phyloP scores from a whole-genome alignment of 2,113 vertebrate genomes.

The Strigops habroptila region DNA sequence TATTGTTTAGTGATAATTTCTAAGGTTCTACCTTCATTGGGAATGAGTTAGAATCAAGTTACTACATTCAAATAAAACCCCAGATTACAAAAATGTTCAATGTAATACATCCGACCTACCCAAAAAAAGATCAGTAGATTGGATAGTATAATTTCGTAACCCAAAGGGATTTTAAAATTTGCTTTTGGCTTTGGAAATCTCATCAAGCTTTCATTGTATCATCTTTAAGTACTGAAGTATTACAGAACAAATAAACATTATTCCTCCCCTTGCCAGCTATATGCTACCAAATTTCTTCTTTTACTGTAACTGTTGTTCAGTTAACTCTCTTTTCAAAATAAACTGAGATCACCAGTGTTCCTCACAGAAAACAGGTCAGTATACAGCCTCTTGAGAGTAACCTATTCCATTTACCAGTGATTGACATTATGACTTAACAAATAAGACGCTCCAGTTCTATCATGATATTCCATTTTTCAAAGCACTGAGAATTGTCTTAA shows the following conservation, averaged over 20 bases:
- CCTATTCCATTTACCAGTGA: background rate
- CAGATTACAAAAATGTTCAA: background rate
- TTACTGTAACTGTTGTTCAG: background rate
- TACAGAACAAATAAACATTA: background rate
- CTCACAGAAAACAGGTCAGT: background rate
- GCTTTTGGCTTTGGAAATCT: background rate
- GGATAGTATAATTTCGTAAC: background rate
- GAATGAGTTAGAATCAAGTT: background rate
- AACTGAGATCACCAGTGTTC: background rate
- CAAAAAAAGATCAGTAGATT: background rate
- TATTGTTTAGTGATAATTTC: slow-evolving; percentile 47
- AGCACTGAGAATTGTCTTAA: background rate
- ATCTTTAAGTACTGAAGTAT: background rate
- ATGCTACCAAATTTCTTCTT: background rate
- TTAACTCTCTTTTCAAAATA: background rate
- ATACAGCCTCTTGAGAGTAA: background rate
- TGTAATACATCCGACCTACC: background rate
- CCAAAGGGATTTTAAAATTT: background rate
- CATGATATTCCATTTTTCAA: background rate
- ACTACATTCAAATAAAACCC: background rate
- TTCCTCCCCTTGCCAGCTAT: background rate
- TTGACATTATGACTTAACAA: background rate
- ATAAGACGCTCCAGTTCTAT: background rate
- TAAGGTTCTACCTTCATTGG: background rate
- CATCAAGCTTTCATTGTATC: background rate